Percentiles rank a stretch among this genome's conserved stretches.
Conservation (phyloP, 2,888 invertebrate species). For the Dyspetes luteomarginatus region DNA sequence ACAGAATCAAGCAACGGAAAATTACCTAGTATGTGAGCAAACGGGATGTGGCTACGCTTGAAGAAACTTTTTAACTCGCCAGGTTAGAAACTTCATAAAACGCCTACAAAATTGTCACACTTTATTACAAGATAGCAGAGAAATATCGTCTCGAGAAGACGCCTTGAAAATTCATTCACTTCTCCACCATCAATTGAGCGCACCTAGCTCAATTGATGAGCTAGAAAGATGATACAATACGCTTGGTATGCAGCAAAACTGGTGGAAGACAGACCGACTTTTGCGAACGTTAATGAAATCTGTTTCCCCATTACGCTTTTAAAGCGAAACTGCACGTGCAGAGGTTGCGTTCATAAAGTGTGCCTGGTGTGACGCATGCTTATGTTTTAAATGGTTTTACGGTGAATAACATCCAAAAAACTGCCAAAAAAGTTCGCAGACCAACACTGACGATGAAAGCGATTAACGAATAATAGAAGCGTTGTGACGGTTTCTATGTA, state of each 20-base stretch:
- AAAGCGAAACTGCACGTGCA: not conserved
- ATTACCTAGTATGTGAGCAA: not conserved
- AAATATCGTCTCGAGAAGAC: conserved; percentile 40
- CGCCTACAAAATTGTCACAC: conserved; percentile 13
- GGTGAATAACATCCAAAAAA: not conserved
- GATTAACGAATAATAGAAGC: too few relatives aligned
- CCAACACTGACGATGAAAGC: too few relatives aligned
- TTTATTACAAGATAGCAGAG: conserved; percentile 25
- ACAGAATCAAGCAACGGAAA: not conserved
- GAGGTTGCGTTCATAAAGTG: not conserved
- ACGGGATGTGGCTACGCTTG: not conserved
- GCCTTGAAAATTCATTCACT: conserved; percentile 47
- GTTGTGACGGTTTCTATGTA: too few relatives aligned
- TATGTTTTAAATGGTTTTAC: not conserved
- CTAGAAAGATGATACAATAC: conserved; percentile 44
- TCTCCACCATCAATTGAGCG: conserved; percentile 45
- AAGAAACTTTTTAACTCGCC: conserved; percentile 38
- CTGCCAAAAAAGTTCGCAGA: too few relatives aligned
- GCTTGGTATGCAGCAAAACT: conserved; percentile 53
- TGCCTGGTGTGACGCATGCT: not conserved
- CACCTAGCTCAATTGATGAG: conserved; percentile 39
- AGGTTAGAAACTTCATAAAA: conserved; percentile 53
- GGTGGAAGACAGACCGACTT: not conserved
- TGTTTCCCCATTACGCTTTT: not conserved
- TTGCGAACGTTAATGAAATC: not conserved